These are phyloP conservation scores for Cyrtonyx montezumae DNA, from an alignment of 2,113 vertebrate species.

Conservation along the genomic window DNA sequence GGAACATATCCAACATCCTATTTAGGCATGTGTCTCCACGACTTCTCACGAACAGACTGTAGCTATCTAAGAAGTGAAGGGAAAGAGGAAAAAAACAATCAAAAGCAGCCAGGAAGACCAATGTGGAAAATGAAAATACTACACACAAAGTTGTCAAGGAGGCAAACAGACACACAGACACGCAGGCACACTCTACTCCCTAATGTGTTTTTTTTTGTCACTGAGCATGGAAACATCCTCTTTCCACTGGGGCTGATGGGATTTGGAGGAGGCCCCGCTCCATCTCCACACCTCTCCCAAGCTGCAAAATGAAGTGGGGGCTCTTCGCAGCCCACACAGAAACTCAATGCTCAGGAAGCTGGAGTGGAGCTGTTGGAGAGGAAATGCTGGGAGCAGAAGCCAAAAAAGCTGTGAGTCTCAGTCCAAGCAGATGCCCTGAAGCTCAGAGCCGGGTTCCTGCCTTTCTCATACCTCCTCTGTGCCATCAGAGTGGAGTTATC, in stretches of 20 bases:
- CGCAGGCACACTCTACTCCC: rapidly evolving
- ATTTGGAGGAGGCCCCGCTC: neutral
- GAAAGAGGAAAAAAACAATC: neutral
- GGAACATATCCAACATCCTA: neutral
- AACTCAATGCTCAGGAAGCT: neutral
- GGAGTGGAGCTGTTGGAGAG: neutral
- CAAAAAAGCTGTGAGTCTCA: neutral
- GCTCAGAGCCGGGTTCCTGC: rapidly evolving
- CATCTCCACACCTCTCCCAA: neutral
- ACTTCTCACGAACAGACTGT: neutral
- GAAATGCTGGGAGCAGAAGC: rapidly evolving
- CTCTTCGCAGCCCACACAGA: neutral
- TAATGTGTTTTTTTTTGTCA: neutral
- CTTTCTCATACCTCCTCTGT: neutral
- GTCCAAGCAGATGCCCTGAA: neutral
- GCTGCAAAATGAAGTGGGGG: neutral
- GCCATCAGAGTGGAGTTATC: rapidly evolving
- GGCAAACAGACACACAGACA: neutral
- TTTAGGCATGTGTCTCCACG: rapidly evolving
- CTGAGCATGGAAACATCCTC: neutral
- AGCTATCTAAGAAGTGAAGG: neutral
- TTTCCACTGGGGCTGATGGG: rapidly evolving
- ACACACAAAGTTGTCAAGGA: neutral
- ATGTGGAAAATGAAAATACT: constrained; percentile 3
- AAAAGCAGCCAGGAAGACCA: neutral